These are phyloP conservation scores for Empis livida DNA, from an alignment of 2,888 invertebrate genomes.

Conservation along the genomic window DNA sequence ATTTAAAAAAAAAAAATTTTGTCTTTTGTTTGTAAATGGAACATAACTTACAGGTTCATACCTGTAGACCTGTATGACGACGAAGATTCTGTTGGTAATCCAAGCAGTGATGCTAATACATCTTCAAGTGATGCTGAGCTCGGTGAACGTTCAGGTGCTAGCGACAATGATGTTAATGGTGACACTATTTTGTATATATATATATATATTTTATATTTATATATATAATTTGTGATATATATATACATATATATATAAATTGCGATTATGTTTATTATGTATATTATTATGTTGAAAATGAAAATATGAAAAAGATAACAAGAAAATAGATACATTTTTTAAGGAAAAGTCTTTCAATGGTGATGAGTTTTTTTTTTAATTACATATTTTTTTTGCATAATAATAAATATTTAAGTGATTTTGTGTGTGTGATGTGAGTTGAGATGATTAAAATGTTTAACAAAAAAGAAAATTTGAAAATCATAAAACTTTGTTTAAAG, in stretches of 20 bases:
- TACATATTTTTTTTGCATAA: too few relatives aligned
- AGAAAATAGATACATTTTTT: conserved; percentile 2
- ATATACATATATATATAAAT: neutral
- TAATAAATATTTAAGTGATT: too few relatives aligned
- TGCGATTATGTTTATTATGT: neutral
- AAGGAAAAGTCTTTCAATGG: too few relatives aligned
- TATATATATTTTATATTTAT: neutral
- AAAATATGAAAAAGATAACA: conserved; percentile 8
- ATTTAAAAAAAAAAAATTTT: conserved; percentile 5
- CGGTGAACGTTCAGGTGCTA: conserved; percentile 48
- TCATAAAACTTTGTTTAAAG: too few relatives aligned
- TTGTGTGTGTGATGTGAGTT: too few relatives aligned
- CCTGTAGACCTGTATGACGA: conserved; percentile 56
- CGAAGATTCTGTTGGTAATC: conserved; percentile 49
- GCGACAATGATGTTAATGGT: conserved; percentile 12
- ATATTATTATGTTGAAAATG: neutral
- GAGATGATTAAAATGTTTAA: too few relatives aligned
- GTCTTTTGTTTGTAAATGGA: conserved; percentile 22
- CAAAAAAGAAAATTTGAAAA: too few relatives aligned
- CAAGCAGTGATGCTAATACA: conserved; percentile 83
- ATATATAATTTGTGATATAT: neutral
- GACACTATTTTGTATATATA: conserved; percentile 2
- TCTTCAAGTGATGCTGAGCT: conserved; percentile 84
- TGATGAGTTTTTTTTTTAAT: too few relatives aligned
- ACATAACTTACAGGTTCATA: conserved; percentile 64